Percentiles rank a stretch among this genome's conserved stretches.
Conservation (phyloP, 1,140 invertebrate genomes). For the Conus betulinus region DNA sequence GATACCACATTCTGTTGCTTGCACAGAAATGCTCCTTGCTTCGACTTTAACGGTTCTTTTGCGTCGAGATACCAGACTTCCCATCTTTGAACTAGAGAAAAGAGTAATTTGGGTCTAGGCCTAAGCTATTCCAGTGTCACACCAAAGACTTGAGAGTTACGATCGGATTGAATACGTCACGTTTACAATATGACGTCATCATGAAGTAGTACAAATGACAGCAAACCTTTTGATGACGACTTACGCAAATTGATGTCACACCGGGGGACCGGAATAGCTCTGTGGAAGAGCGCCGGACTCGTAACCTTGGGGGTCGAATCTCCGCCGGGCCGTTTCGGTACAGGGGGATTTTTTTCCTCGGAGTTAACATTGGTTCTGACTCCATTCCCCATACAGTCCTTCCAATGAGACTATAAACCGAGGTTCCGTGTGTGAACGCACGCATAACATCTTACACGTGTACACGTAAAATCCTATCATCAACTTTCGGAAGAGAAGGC, state of each 20-base stretch:
- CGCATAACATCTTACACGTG: too few relatives aligned
- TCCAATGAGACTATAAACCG: too few relatives aligned
- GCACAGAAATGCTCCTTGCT: neutral
- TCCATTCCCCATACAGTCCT: too few relatives aligned
- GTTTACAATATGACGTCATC: neutral
- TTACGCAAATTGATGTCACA: neutral
- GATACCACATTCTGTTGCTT: neutral
- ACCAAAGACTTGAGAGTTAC: neutral
- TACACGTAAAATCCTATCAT: too few relatives aligned
- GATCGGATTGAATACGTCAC: neutral
- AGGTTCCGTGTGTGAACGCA: too few relatives aligned
- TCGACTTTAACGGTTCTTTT: slow-evolving; percentile 1
- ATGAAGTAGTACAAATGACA: neutral
- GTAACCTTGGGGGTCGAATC: too few relatives aligned
- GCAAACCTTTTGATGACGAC: neutral
- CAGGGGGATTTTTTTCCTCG: too few relatives aligned
- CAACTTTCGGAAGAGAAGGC: too few relatives aligned
- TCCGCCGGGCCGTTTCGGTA: too few relatives aligned
- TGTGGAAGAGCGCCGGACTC: too few relatives aligned
- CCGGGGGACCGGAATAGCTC: too few relatives aligned
- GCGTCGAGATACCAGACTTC: slow-evolving; percentile 3
- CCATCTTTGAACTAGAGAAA: neutral
- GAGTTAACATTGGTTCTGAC: too few relatives aligned
- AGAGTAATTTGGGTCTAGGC: neutral
- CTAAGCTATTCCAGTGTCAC: neutral